Evolutionary conservation across 2,888 invertebrate species (phyloP).

Genomic region (Drosophila mettleri): DNA sequence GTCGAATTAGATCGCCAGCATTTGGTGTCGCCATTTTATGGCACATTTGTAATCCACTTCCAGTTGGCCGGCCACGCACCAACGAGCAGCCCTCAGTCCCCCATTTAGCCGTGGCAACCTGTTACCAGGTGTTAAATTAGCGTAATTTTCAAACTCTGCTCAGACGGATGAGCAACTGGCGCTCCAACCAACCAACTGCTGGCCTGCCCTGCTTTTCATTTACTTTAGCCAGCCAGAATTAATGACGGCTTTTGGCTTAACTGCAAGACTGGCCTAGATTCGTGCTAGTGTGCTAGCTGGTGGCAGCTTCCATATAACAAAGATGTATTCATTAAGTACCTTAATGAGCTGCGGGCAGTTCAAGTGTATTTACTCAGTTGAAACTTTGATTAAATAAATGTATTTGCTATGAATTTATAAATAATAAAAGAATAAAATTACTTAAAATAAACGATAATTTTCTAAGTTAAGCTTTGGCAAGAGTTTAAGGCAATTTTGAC

Average conservation of each 20-base stretch:
- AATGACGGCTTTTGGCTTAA: not conserved
- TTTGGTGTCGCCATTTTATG: constrained; percentile 67
- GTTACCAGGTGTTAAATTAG: constrained; percentile 72
- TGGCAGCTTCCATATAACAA: not conserved
- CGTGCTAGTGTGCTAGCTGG: not conserved
- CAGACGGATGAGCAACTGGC: constrained; percentile 9
- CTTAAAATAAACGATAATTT: no score
- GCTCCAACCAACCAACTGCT: constrained; percentile 25
- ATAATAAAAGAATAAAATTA: no score
- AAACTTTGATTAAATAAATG: no score
- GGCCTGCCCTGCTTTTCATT: constrained; percentile 10
- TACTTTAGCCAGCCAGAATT: not conserved
- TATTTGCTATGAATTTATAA: no score
- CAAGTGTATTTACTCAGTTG: no score
- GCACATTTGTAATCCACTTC: constrained; percentile 59
- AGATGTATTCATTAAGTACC: not conserved
- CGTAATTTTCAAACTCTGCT: constrained; percentile 44
- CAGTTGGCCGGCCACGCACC: constrained; percentile 32
- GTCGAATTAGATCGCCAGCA: constrained; percentile 62
- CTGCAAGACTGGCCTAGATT: not conserved
- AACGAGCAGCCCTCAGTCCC: not conserved
- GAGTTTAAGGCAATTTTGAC: no score
- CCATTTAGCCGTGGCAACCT: not conserved
- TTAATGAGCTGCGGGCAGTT: not conserved
- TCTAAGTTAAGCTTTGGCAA: no score